Evolutionary conservation across 2,888 invertebrate genomes (phyloP).

Genomic region (Hirtodrosophila histrioides): DNA sequence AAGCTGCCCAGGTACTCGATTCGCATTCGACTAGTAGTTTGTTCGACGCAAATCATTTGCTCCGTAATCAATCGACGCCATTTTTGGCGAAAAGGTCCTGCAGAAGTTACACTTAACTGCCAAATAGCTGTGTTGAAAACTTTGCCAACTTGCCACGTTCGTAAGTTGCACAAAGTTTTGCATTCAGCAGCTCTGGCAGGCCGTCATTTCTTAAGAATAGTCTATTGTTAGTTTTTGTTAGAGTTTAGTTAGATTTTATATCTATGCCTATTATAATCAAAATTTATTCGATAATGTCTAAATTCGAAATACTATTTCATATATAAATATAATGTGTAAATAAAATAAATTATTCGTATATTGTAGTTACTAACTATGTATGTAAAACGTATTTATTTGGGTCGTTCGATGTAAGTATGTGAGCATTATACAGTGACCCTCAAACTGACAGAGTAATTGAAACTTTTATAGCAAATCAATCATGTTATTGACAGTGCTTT

Average conservation of each 20-base stretch:
- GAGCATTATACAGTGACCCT: conserved; percentile 17
- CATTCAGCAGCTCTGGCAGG: conserved; percentile 17
- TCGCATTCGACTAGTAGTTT: conserved; percentile 58
- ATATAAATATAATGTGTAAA: conserved; percentile 19
- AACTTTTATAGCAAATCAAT: conserved; percentile 19
- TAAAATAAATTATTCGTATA: conserved; percentile 21
- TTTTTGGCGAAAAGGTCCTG: conserved; percentile 19
- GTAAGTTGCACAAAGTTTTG: conserved; percentile 81
- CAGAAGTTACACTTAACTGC: conserved; percentile 15
- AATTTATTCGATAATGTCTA: conserved; percentile 14
- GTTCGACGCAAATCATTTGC: conserved; percentile 51
- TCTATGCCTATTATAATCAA: conserved; percentile 1
- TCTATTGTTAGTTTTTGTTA: conserved; percentile 1
- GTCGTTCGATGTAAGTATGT: not conserved
- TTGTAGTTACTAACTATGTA: too few species aligned
- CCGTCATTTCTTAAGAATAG: not conserved
- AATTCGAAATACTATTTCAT: not conserved
- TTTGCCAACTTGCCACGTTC: conserved; percentile 80
- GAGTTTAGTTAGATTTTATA: conserved; percentile 25
- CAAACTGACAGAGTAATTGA: not conserved
- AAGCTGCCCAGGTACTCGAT: conserved; percentile 38
- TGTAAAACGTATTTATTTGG: too few species aligned
- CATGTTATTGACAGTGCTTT: not conserved
- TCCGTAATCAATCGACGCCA: conserved; percentile 53
- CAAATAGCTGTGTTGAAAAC: conserved; percentile 36